Evolutionary conservation across 2,888 invertebrate species (phyloP), one percentile per base, ranked within the genome.

Genomic region (Anthrax anthrax): DNA sequence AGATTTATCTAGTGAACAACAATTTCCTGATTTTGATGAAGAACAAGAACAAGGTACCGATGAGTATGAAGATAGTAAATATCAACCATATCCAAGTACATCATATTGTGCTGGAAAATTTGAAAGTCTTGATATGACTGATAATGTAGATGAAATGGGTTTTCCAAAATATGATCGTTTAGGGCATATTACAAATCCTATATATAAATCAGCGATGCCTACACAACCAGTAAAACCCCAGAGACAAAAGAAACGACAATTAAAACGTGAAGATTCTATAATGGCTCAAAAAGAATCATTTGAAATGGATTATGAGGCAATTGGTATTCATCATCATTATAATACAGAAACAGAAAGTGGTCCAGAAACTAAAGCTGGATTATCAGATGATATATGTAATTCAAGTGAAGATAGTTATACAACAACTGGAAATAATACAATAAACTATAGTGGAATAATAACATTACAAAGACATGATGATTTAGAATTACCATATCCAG

Each of bases 101-200:
- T 59, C 58, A 43, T 58, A 60, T 46, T 55, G 60, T 4, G 53
- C 51, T 37, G 55, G 55, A 4, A 64, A 65, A 44, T 77, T 77
- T 55, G 77, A 77, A 66, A 74, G 76, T 18, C 72, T 77, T 43
- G 77, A 77, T 18, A 76, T 77, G 55, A 74, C 75, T 6, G 76
- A 76, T 40, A 77, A 77, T 57, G 77, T 77, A 45, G 78, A 78
- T 55, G 78, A 78, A 66, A 77, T 77, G 76, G 78, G 78, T 17
- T 78, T 77, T 52, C 78, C 78, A 17, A 67, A 75, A 34, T 78
- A 77, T 51, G 77, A 78, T 59, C 71, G 78, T 39, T 57, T 78
- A 37, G 72, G 77, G 37, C 74, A 77, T 49, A 64, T 67, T 14
- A 65, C 67, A 18, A 64, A 64, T 53, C 66, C 67, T 4, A 62